Evolutionary conservation across 37 sponge, comb jelly and placozoan genomes (phyloP), one percentile per base, ranked within the genome.

Genomic region (Aphrocallistes beatrix): DNA sequence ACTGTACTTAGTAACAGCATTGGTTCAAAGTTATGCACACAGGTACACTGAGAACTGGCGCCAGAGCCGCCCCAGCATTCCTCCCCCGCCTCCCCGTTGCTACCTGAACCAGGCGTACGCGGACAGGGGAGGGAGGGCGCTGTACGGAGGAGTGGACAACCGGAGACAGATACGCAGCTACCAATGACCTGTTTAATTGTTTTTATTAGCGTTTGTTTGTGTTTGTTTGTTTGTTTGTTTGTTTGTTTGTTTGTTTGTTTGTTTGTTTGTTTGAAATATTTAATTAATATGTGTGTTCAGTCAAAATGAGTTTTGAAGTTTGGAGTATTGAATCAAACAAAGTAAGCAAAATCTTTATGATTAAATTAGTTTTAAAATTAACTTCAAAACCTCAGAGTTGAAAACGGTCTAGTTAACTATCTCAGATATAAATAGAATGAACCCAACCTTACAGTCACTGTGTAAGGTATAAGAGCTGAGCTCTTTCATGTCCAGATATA

Each of bases 191-290:
- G 10, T 13, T 16, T 42, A 16, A 42, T 42, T 42, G 6, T 42
- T 6, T n/a, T 42, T 42, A 16, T 42, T 42, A 42, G 45, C 13
- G 45, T 60, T 60, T 19, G 1, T 60, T 19, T 60, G 10, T 60
- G 75, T 60, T 60, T 60, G 45, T 42, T 60, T 60, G 34, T 60
- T 28, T 60, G 75, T 60, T 60, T 60, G 75, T 60, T 60, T 60
- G 45, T 42, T 60, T 60, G 34, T 60, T 60, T 60, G 75, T 60
- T 32, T 60, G 75, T 60, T 60, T 60, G 34, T 60, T 60, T 21
- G 75, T 60, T 60, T 60, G 75, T 60, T 60, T 8, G 10, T 60
- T 13, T 47, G 13, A 17, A 47, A 21, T 47, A 47, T 47, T 47
- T 21, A 17, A 21, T 47, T 47, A 47, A 21, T 17, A 47, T 47